Evolutionary conservation across 2,888 invertebrate species (phyloP), one percentile per base, ranked within the genome.

Genomic region (Epinotia bilunana): DNA sequence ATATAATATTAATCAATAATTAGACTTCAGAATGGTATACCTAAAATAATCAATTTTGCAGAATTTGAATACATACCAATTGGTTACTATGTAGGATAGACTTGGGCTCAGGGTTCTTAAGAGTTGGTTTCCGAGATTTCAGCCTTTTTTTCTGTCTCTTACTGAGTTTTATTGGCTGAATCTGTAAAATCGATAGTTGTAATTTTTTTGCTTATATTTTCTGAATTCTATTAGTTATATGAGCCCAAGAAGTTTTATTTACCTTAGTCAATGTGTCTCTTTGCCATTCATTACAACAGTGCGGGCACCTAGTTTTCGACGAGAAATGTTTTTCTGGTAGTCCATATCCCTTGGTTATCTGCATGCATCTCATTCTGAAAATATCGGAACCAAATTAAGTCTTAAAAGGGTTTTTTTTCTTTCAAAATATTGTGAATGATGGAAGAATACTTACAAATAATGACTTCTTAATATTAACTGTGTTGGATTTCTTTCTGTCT

Each of bases 281-380:
- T 13, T 77, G 84, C 92, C 92, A 92, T 77, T 91, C 90, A 68
- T 88, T 78, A 73, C 88, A 90, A 78, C 93, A 94, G 62, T 82
- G 83, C 9, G 88, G 83, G 79, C 94, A 94, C 80, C 91, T 86
- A 16, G 81, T 79, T 79, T 86, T 82, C 0, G 81, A 62, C 3
- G 91, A 90, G 82, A 93, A 93, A 53, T 88, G 84, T 77, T 89
- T 90, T 4, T 85, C 82, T 4, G 92, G 92, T 58, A 93, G 84
- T 18, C 88, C 88, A 78, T 82, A 85, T 3, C 88, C 88, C 78
- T 86, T 85, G 3, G 89, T 87, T 39, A 89, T 68, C 55, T 88
- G 84, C 77, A 87, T 87, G 78, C 93, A 91, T 55, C 87, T 84
- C 88, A 91, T 90, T 76, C 93, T 93, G 77, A n/a, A 78, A 81